A percentile compares a stretch with the other conserved stretches of the same genome.
These are phyloP conservation scores for Drosophila anceps DNA, from an alignment of 2,888 invertebrate species.

Conservation along the genomic window DNA sequence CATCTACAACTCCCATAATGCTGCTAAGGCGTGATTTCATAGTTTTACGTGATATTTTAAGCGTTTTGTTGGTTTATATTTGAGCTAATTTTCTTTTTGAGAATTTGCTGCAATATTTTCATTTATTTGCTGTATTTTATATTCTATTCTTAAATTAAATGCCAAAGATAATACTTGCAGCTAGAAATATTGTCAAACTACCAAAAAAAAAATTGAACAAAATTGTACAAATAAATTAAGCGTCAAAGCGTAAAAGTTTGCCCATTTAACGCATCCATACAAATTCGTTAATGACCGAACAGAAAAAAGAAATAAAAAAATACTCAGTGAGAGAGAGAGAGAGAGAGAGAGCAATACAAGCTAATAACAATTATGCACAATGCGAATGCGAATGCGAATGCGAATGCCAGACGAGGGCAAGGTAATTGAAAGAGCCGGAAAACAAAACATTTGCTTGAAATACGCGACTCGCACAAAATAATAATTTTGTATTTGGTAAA, in stretches of 20 bases:
- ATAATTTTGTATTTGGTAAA: conserved; percentile 69
- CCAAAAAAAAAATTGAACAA: too few relatives aligned
- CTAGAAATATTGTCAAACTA: neutral
- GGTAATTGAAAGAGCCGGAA: conserved; percentile 48
- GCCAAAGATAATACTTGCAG: neutral
- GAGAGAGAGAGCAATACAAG: conserved; percentile 5
- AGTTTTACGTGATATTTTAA: conserved; percentile 1
- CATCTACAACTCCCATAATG: too few relatives aligned
- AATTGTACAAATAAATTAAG: neutral
- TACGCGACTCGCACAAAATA: conserved; percentile 64
- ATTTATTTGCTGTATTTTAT: neutral
- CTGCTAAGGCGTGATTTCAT: neutral
- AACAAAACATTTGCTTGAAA: conserved; percentile 42
- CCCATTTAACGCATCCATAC: conserved; percentile 27
- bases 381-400: conserved; percentile 31
- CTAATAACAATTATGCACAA: conserved; percentile 29
- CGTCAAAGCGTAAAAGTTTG: conserved; percentile 8
- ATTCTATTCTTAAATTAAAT: neutral
- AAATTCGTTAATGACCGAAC: conserved; percentile 48
- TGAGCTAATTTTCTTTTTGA: neutral
- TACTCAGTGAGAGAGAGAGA: neutral
- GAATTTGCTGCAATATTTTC: neutral
- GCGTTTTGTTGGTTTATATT: too few relatives aligned
- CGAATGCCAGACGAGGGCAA: conserved; percentile 35
- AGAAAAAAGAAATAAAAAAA: conserved; percentile 2